These are phyloP conservation scores for Pyrocoelia pectoralis DNA, from an alignment of 2,888 invertebrate species.

Conservation along the genomic window DNA sequence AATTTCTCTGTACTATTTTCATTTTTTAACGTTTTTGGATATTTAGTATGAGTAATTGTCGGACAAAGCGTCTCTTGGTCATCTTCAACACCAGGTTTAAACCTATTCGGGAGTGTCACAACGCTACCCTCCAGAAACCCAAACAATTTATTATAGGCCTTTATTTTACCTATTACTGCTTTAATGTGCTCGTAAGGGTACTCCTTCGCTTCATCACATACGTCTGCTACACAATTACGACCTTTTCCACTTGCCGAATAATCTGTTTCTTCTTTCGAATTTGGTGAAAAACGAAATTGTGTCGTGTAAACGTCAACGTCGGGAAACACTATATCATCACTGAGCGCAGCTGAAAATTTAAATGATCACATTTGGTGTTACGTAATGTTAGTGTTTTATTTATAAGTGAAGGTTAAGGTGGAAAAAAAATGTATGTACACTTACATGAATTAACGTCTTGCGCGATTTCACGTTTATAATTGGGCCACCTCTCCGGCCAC, in stretches of 20 bases:
- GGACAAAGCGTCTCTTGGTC: slow-evolving; percentile 34
- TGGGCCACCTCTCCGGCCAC: not conserved
- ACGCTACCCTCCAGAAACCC: slow-evolving; percentile 3
- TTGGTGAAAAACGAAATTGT: not conserved
- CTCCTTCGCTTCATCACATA: slow-evolving; percentile 18
- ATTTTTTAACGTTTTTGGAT: slow-evolving; percentile 35
- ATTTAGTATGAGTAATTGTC: slow-evolving; percentile 21
- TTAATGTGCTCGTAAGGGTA: slow-evolving; percentile 13
- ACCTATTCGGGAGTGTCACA: not conserved
- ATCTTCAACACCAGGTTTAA: slow-evolving; percentile 7
- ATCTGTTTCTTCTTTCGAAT: not conserved
- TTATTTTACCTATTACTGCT: not conserved
- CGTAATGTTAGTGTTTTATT: not conserved
- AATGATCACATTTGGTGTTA: not conserved
- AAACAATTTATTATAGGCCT: not conserved
- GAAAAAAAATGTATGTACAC: not conserved
- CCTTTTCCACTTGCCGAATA: slow-evolving; percentile 23
- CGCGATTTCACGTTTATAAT: not conserved
- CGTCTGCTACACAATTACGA: slow-evolving; percentile 7
- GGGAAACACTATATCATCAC: slow-evolving; percentile 11
- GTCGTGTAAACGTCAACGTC: not conserved
- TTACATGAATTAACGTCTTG: not conserved
- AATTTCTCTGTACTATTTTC: slow-evolving; percentile 28
- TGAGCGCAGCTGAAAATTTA: not conserved
- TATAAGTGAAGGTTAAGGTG: not conserved